Percentiles rank a stretch among this genome's conserved stretches.
phyloP scores from a whole-genome alignment of 2,113 vertebrate genomes.

The Hirundichthys speculiger region DNA sequence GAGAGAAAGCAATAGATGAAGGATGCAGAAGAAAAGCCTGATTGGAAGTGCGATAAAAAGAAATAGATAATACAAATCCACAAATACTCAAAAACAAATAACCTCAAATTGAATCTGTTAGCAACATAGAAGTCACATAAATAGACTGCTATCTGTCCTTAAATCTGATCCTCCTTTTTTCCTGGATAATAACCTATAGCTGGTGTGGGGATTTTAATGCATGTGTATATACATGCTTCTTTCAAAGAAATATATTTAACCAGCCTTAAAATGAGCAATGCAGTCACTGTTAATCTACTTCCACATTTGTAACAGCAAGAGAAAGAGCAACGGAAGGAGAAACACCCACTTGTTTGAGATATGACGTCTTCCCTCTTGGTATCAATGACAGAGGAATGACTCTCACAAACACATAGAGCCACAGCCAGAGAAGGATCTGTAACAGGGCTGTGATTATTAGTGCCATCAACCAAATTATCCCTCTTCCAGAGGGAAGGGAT shows the following conservation, averaged over 20 bases:
- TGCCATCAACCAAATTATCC: conserved; percentile 77
- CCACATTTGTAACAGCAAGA: conserved; percentile 35
- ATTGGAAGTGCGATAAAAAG: conserved; percentile 17
- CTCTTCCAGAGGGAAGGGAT: conserved; percentile 64
- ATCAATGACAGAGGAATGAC: conserved; percentile 63
- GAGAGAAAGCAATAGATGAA: conserved; percentile 30
- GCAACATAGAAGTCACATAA: background rate
- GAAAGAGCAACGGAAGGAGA: conserved; percentile 42
- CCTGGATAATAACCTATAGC: background rate
- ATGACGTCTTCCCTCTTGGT: conserved; percentile 59
- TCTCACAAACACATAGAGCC: conserved; percentile 28
- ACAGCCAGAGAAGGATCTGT: conserved; percentile 58
- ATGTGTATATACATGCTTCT: conserved; percentile 1
- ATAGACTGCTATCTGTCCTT: conserved; percentile 1
- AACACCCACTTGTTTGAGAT: conserved; percentile 58
- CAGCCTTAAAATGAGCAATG: conserved; percentile 15
- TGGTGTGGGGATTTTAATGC: background rate
- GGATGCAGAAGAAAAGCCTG: conserved; percentile 35
- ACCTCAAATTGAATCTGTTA: conserved; percentile 4
- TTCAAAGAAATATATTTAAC: conserved; percentile 23
- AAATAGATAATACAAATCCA: background rate
- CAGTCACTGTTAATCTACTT: conserved; percentile 29
- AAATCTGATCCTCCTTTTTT: conserved; percentile 22
- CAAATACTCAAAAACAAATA: conserved; percentile 10
- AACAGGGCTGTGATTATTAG: conserved; percentile 78